Conservation (phyloP, 2,888 invertebrate species). For the Rhagophthalmus giganteus region DNA sequence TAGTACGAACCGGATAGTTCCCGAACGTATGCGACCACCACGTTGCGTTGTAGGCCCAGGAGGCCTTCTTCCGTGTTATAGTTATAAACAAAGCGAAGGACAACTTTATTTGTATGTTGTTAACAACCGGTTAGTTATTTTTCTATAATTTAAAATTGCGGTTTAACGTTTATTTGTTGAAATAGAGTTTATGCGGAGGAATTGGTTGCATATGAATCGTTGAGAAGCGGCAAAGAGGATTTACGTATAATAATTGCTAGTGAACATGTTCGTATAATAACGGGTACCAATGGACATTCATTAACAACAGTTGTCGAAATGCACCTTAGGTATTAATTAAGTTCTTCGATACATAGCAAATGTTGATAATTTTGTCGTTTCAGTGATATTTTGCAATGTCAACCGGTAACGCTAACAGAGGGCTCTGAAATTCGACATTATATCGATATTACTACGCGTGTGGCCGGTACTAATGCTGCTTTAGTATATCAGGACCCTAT, state of each 20-base stretch:
- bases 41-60: conserved; percentile 69
- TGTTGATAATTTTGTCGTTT: conserved; percentile 36
- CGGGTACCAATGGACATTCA: conserved; percentile 61
- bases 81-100: conserved; percentile 73
- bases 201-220: conserved; percentile 80
- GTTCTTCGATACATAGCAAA: neutral
- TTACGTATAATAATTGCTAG: conserved; percentile 80
- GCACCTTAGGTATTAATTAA: conserved; percentile 59
- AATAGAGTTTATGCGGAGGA: conserved; percentile 73
- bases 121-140: conserved; percentile 47
- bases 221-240: conserved; percentile 76
- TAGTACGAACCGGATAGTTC: conserved; percentile 68
- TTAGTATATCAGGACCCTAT: conserved; percentile 59
- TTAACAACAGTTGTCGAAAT: conserved; percentile 63
- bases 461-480: conserved; percentile 56
- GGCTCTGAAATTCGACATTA: conserved; percentile 59
- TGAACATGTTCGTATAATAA: conserved; percentile 72
- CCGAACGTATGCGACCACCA: conserved; percentile 71
- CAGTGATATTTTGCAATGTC: conserved; percentile 69
- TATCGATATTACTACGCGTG: conserved; percentile 70
- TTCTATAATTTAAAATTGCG: conserved; percentile 1
- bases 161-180: conserved; percentile 8
- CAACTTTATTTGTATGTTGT: conserved; percentile 71
- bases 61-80: conserved; percentile 83
- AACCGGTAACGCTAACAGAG: conserved; percentile 59